These are phyloP conservation scores for Hypercompe scribonia DNA, from an alignment of 2,888 invertebrate species.

Conservation along the genomic window DNA sequence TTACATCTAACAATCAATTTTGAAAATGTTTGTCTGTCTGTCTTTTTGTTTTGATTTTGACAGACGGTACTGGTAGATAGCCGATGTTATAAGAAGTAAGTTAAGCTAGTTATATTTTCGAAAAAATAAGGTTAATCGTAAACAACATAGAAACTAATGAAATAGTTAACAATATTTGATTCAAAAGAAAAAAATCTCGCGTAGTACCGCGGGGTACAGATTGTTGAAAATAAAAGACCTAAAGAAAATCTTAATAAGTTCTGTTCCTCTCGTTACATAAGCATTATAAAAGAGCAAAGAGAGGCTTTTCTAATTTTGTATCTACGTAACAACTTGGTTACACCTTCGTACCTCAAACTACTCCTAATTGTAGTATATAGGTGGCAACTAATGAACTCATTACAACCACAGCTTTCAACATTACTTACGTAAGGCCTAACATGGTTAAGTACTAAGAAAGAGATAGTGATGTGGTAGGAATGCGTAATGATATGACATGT, in stretches of 20 bases:
- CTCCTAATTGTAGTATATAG: constrained; percentile 55
- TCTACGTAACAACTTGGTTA: constrained; percentile 56
- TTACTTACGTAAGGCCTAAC: constrained; percentile 37
- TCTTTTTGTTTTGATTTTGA: no score
- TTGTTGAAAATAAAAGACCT: no score
- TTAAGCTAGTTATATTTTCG: no score
- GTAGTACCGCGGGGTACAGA: no score
- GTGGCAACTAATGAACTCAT: constrained; percentile 53
- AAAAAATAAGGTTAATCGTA: no score
- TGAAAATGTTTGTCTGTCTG: no score
- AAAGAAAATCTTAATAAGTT: not conserved
- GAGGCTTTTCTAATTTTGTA: constrained; percentile 29
- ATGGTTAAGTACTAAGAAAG: constrained; percentile 23
- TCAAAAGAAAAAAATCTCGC: no score
- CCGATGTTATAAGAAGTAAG: no score
- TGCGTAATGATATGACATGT: not conserved
- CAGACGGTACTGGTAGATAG: no score
- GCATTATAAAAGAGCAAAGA: not conserved
- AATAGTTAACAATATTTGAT: no score
- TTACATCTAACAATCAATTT: no score
- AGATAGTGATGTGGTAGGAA: constrained; percentile 8
- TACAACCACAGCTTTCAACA: constrained; percentile 44
- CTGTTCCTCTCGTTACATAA: not conserved
- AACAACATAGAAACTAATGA: no score
- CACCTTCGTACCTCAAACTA: constrained; percentile 45